phyloP scores from a whole-genome alignment of 1,140 invertebrate genomes.

The Nasonia giraulti region DNA sequence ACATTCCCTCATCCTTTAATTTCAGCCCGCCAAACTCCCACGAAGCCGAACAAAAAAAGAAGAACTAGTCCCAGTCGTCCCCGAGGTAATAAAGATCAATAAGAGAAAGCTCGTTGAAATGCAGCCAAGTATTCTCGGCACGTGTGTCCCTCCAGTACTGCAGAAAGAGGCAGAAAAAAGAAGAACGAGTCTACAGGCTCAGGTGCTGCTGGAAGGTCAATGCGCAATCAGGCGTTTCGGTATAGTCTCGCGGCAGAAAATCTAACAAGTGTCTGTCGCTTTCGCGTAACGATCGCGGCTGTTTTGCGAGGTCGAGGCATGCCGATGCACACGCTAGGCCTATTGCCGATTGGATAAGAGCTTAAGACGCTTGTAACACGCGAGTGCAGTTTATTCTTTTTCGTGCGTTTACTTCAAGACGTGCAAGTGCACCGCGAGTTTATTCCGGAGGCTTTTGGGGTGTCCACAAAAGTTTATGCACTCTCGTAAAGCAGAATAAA shows the following conservation, averaged over 20 bases:
- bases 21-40: too few species aligned
- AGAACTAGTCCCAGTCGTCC: not conserved
- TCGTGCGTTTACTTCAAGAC: too few species aligned
- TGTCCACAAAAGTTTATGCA: too few species aligned
- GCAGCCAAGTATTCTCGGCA: slow-evolving; percentile 23
- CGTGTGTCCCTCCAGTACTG: not conserved
- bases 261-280: slow-evolving; percentile 25
- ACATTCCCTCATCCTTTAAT: too few species aligned
- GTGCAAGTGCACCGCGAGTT: not conserved
- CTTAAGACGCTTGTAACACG: too few species aligned
- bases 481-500: too few species aligned
- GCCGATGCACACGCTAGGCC: not conserved
- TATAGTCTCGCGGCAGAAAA: too few species aligned
- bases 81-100: slow-evolving; percentile 22
- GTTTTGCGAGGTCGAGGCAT: not conserved
- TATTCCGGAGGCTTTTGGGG: not conserved
- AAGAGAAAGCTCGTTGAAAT: slow-evolving; percentile 12
- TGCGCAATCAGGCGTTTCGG: not conserved
- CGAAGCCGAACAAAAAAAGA: too few species aligned
- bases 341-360: not conserved
- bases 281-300: not conserved
- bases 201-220: not conserved
- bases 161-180: not conserved
- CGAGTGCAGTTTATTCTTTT: too few species aligned
- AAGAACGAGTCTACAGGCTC: not conserved